These are phyloP conservation scores for Wiebesia pumilae DNA, from an alignment of 1,140 invertebrate species.

Conservation along the genomic window DNA sequence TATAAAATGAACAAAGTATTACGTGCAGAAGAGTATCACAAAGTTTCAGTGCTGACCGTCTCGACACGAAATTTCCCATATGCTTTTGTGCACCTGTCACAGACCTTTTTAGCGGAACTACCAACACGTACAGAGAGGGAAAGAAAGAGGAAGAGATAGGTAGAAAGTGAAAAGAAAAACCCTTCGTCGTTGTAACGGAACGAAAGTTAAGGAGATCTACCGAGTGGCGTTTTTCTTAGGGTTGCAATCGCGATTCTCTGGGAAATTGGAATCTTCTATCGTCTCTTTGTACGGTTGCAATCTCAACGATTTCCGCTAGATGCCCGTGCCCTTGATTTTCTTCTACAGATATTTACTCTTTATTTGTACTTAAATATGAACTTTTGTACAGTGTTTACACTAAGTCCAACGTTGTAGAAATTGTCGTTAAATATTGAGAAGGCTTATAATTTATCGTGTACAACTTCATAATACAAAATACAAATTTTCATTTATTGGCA, in stretches of 20 bases:
- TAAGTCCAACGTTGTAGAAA: no score
- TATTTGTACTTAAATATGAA: neutral
- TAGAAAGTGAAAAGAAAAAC: neutral
- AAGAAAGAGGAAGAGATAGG: neutral
- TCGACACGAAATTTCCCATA: neutral
- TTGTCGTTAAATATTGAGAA: neutral
- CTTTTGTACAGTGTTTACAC: no score
- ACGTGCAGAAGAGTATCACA: neutral
- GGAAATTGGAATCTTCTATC: conserved; percentile 71
- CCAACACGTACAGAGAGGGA: neutral
- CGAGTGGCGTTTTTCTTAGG: conserved; percentile 50
- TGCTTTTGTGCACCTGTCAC: neutral
- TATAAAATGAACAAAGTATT: neutral
- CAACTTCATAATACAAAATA: neutral
- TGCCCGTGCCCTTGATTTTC: neutral
- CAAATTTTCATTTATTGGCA: no score
- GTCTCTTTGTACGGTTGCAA: conserved; percentile 56
- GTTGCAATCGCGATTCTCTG: conserved; percentile 41
- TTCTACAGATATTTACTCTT: neutral
- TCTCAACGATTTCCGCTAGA: conserved; percentile 50
- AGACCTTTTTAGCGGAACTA: neutral
- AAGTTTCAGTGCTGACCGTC: neutral
- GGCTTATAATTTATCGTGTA: neutral
- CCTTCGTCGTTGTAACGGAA: neutral
- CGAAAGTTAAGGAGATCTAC: conserved; percentile 34